A percentile compares a stretch with the other conserved stretches of the same genome.
Conservation (phyloP, 2,113 vertebrate genomes). For the Myocastor coypus region DNA sequence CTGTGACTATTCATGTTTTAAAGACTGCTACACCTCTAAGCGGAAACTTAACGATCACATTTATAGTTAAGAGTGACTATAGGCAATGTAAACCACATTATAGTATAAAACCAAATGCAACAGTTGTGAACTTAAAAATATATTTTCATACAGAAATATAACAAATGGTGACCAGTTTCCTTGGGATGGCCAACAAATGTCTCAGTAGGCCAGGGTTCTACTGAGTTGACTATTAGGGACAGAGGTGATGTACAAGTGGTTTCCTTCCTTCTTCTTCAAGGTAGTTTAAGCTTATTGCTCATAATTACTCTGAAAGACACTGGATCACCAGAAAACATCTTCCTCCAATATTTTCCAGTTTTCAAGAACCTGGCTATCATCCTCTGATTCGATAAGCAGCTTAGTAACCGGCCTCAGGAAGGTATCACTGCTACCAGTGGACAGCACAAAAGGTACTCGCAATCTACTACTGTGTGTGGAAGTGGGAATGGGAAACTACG, state of each 20-base stretch:
- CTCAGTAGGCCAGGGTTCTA: neutral
- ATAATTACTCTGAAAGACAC: neutral
- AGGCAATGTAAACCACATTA: neutral
- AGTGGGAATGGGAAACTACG: neutral
- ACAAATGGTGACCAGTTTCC: neutral
- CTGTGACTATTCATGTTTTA: neutral
- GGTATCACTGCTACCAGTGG: too few species aligned
- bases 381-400: neutral
- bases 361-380: neutral
- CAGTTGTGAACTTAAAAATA: conserved; percentile 26
- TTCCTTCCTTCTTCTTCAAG: neutral
- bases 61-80: neutral
- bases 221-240: neutral
- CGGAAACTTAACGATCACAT: neutral
- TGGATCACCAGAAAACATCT: neutral
- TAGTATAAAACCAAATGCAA: neutral
- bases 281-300: neutral
- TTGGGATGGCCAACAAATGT: neutral
- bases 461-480: neutral
- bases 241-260: neutral
- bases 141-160: neutral
- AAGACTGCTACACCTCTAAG: neutral
- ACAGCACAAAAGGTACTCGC: neutral
- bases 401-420: neutral
- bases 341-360: neutral